These are phyloP conservation scores for Gallirallus australis DNA, from an alignment of 2,797 vertebrate species.

Conservation along the genomic window DNA sequence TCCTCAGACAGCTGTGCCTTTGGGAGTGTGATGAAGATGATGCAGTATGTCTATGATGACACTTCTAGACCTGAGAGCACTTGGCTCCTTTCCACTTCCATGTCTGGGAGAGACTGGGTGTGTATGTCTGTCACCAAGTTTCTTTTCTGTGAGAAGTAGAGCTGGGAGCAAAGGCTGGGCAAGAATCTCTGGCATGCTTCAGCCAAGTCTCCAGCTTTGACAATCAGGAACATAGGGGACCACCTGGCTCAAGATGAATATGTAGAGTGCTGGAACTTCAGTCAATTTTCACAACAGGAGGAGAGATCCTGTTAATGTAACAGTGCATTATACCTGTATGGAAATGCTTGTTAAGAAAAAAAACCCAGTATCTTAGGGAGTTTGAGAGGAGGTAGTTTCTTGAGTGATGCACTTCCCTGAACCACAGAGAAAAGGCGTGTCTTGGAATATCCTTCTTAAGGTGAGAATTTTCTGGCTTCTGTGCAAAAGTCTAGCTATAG, in stretches of 20 bases:
- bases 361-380: not conserved
- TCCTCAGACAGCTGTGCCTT: not conserved
- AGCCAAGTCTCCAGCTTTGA: not conserved
- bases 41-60: not conserved
- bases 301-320: not conserved
- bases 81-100: not conserved
- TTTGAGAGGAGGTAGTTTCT: not conserved
- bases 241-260: not conserved
- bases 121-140: not conserved
- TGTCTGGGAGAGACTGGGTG: not conserved
- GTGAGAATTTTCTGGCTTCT: not conserved
- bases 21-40: not conserved
- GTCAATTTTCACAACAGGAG: not conserved
- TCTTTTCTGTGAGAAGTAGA: not conserved
- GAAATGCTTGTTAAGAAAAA: not conserved
- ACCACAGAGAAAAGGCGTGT: not conserved
- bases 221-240: not conserved
- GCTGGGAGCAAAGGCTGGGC: not conserved
- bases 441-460: not conserved
- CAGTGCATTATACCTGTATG: not conserved
- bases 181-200: not conserved
- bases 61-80: not conserved
- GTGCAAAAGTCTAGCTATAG: not conserved
- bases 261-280: not conserved
- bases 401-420: not conserved